A percentile compares a stretch with the other conserved stretches of the same genome.
phyloP scores from a whole-genome alignment of 2,113 vertebrate genomes.

The Himantopus leucocephalus region DNA sequence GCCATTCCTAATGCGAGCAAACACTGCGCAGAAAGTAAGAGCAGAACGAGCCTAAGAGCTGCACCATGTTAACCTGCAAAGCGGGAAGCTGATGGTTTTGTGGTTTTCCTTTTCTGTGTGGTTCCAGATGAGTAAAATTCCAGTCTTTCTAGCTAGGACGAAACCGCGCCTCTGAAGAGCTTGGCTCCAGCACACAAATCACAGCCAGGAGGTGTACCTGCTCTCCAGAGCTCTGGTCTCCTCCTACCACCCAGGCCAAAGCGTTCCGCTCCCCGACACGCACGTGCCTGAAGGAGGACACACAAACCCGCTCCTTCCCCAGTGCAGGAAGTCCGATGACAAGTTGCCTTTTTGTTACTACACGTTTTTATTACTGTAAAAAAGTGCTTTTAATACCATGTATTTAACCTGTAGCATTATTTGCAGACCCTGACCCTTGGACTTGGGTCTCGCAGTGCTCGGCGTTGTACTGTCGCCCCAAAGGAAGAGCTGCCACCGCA shows the following conservation, averaged over 20 bases:
- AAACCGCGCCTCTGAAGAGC: background rate
- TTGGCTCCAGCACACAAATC: background rate
- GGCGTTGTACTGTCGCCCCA: background rate
- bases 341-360: background rate
- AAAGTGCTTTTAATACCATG: background rate
- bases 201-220: background rate
- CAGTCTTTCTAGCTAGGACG: background rate
- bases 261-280: fast-evolving
- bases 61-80: background rate
- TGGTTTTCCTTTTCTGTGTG: background rate
- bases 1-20: background rate
- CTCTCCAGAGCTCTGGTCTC: background rate
- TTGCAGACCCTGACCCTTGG: background rate
- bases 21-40: background rate
- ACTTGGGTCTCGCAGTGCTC: background rate
- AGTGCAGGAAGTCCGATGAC: background rate
- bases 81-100: constrained; percentile 7
- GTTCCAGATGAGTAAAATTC: background rate
- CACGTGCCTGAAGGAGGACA: background rate
- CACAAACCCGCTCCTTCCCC: background rate
- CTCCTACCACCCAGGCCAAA: background rate
- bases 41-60: background rate
- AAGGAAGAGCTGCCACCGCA: background rate
- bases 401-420: background rate
- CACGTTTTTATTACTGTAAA: background rate